Percentiles rank a stretch among this genome's conserved stretches.
Conservation (phyloP, 1,140 invertebrate species). For the Physella acuta region DNA sequence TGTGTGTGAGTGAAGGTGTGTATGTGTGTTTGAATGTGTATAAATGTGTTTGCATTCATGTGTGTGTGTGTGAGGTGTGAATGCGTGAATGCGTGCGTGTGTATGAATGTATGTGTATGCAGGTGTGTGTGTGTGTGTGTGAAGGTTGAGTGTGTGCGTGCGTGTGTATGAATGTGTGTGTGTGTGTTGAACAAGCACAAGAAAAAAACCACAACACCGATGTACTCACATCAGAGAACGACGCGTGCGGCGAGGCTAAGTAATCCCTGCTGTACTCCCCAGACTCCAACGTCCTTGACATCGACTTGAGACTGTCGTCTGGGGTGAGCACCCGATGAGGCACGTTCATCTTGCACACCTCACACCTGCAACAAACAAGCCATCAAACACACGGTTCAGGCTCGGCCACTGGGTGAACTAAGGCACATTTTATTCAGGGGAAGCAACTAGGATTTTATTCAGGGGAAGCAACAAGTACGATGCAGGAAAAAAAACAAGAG, state of each 20-base stretch:
- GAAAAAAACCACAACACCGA: no score
- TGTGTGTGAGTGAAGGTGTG: background rate
- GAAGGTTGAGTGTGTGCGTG: background rate
- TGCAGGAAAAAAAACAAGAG: no score
- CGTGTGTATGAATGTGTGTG: background rate
- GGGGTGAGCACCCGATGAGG: slow-evolving; percentile 51
- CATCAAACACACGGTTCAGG: no score
- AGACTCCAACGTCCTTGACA: slow-evolving; percentile 41
- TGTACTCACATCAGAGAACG: slow-evolving; percentile 44
- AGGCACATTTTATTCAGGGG: no score
- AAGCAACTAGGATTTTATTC: no score
- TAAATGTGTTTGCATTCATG: background rate
- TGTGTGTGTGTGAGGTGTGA: background rate
- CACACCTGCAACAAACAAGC: slow-evolving; percentile 52
- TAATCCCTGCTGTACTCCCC: slow-evolving; percentile 41
- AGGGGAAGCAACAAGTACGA: no score
- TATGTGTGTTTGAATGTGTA: no score
- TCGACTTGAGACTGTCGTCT: slow-evolving; percentile 39
- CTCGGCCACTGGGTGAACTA: no score
- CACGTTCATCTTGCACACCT: slow-evolving; percentile 53
- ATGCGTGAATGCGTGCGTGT: background rate
- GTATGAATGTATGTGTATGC: background rate
- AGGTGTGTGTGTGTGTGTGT: background rate
- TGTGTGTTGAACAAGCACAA: background rate
- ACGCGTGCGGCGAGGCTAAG: slow-evolving; percentile 37